Evolutionary conservation across 1,140 invertebrate species (phyloP), one percentile per base, ranked within the genome.

Genomic region (Drosophila kohkoa): DNA sequence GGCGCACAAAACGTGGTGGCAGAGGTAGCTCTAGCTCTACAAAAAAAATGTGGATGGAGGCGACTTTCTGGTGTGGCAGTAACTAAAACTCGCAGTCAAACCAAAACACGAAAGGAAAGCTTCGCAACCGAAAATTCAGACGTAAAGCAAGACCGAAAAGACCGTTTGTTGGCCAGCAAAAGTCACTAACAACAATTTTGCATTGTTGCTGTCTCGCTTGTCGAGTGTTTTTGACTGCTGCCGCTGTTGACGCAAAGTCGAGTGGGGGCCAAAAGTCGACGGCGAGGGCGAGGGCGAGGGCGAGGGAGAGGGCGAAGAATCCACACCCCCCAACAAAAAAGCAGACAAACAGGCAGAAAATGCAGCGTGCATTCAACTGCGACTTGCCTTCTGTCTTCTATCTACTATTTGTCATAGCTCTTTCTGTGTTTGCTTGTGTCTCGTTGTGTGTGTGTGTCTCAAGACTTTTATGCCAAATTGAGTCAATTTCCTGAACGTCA

Each of bases 361-460:
- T 88, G 82, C 30, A 32, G 30, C 80, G 83, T 88, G 82, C 83
- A 88, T 80, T 87, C 83, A 89, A 83, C 73, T 88, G 83, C 80
- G 89, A 38, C 13, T 57, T 57, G 54, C 51, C 57, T 79, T 70
- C 52, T 38, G 7, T 10, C 7, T 65, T 78, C 51, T 54, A 6
- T 32, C 51, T 15, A 35, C 49, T 32, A 49, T 77, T 43, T 64
- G 55, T 62, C 43, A 13, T 28, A 28, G 65, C 43, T 41, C 38
- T n/a, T n/a, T 3, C 15, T 20, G 16, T 16, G 28, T 43, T 11
- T 58, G 30, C 46, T 11, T 60, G 35, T 67, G 57, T 77, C 41
- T 77, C 68, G 54, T 5, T 55, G 41, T 72, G 28, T 58, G 25
- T 38, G 51, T 46, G 8, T 49, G 52, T 57, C 62, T 83, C 68